A percentile compares a stretch with the other conserved stretches of the same genome.
phyloP scores from a whole-genome alignment of 2,888 invertebrate genomes.

The Phyllotreta cruciferae region DNA sequence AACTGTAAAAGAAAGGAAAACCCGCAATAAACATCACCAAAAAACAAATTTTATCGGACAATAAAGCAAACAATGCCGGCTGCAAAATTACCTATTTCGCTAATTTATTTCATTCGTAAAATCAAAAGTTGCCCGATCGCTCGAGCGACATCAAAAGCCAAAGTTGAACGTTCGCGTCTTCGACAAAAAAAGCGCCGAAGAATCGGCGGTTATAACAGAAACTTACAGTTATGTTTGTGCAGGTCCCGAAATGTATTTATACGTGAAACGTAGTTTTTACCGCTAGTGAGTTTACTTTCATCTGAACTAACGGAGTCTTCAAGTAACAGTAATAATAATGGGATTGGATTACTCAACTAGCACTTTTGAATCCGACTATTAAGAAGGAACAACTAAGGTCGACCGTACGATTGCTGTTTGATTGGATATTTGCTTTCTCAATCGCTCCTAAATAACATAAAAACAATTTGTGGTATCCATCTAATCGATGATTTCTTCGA shows the following conservation, averaged over 20 bases:
- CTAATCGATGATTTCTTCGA: too few relatives aligned
- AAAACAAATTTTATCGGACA: too few relatives aligned
- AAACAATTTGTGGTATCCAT: too few relatives aligned
- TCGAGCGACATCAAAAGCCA: constrained; percentile 27
- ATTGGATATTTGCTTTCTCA: neutral
- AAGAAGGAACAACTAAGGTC: constrained; percentile 25
- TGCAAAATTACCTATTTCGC: neutral
- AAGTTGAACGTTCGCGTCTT: constrained; percentile 31
- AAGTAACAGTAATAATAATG: constrained; percentile 46
- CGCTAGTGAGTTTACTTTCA: constrained; percentile 50
- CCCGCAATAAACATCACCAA: too few relatives aligned
- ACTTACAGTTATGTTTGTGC: constrained; percentile 36
- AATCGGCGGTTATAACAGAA: constrained; percentile 3
- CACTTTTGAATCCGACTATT: constrained; percentile 47
- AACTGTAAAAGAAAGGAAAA: too few relatives aligned
- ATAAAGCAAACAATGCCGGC: too few relatives aligned
- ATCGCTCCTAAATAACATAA: too few relatives aligned
- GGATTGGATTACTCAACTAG: constrained; percentile 47
- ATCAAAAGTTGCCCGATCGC: neutral
- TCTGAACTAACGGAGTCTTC: constrained; percentile 42
- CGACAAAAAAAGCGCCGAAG: constrained; percentile 11
- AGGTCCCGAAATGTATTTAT: constrained; percentile 37
- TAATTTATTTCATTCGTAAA: constrained; percentile 21
- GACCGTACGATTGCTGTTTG: neutral
- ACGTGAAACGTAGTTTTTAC: constrained; percentile 42